Base-by-base conservation (phyloP, 2,888 invertebrate genomes). In the Apamea crenata region DNA sequence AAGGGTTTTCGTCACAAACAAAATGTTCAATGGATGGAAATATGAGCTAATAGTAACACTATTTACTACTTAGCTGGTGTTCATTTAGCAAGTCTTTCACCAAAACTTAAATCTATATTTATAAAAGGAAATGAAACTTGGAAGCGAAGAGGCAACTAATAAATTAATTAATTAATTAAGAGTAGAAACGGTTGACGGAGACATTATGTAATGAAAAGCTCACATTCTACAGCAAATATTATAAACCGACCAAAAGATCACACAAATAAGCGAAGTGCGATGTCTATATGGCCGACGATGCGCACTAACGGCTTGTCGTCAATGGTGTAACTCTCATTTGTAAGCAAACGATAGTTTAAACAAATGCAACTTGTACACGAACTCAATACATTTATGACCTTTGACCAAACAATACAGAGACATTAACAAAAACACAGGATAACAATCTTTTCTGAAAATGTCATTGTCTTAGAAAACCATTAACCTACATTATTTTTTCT, bases 271-370 rank as follows among this genome's bases (percentile, higher is more conserved):
- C 21, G 0, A 67, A 32, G 21, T 44, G 25, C 25, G 12, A n/a
- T 56, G 12, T 29, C 36, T 61, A 2, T 44, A 66, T 16, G 65
- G 53, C n/a, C 14, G 18, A 32, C 36, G 21, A 29, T 59, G 40
- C 12, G 40, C 12, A 71, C 29, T 25, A 36, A 32, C 44, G 7
- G 12, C 29, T 67, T 29, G 67, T 25, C 12, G 25, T 29, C 29
- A 74, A 21, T 79, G 80, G 14, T 47, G 85, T 21, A 84, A 84
- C 44, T n/a, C 25, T 50, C 16, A 47, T 80, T 74, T 66, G 53
- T 53, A 79, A 84, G 68, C 56, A 36, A 72, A 47, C 25, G 44
- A 70, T 59, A 71, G 65, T 69, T 78, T 32, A 80, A 44, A 69
- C 56, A 32, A 80, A 56, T 84, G 44, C 73, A 82, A 70, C 36